Base-by-base conservation (phyloP, 2,113 vertebrate genomes). In the Pachyramphus minor region DNA sequence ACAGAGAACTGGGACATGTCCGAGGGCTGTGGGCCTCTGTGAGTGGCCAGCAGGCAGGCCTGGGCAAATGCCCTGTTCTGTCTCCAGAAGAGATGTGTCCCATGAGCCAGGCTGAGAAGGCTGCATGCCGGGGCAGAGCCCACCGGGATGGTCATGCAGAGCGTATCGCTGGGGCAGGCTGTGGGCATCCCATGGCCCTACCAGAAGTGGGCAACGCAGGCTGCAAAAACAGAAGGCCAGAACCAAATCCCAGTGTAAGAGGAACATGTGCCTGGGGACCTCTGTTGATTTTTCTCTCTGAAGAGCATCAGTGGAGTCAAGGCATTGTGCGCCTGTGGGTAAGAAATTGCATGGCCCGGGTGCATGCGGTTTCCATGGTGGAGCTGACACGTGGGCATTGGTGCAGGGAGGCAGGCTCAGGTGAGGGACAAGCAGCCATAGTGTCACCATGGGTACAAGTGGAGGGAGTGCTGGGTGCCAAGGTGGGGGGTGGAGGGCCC, bases 381-480 rank as follows among this genome's bases (percentile, higher is more conserved):
- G 52, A 88, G 28, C 13, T 44, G n/a, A 31, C 16, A 3, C 0
- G 0, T 45, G 20, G 31, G 47, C 31, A 2, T 6, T 71, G n/a
- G 19, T 44, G 14, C 1, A 2, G 35, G 30, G 8, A 21, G 44
- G 31, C 4, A 23, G 39, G 28, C 22, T 77, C 0, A 1, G 1
- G 2, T 16, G 21, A 21, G 19, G 25, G 8, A 4, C 0, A 18
- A 14, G 9, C 2, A 44, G 21, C 19, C 13, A 6, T 0, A 0
- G 3, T 1, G 0, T 71, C 12, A 19, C 5, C 1, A 0, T 14
- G 31, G 14, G 8, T 12, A 8, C 0, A 1, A 71, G 11, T 3
- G 8, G 50, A 53, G 27, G 11, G 37, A 24, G 5, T 28, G 6
- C 3, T 6, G 8, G 4, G 2, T 1, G 1, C 35, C 30, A 11